Evolutionary conservation across 2,888 invertebrate species (phyloP), one percentile per base, ranked within the genome.

Genomic region (Clepsis dumicolana): DNA sequence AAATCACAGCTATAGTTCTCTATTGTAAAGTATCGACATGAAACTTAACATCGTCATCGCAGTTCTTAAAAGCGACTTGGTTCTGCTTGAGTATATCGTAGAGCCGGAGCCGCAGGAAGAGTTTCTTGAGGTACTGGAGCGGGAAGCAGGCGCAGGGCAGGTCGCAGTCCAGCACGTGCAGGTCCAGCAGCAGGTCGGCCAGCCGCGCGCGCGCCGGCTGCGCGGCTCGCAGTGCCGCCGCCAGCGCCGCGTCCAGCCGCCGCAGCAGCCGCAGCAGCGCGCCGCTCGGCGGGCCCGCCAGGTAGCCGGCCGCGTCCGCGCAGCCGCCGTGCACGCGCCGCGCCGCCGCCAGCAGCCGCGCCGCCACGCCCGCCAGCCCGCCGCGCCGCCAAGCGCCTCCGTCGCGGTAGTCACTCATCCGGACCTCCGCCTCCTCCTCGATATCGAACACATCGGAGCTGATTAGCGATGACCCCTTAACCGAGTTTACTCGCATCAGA

Each of bases 111-210:
- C 66, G 61, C 25, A 66, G 32, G 54, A 54, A 66, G 14, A 66
- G 66, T 32, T 35, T 44, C 48, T 66, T 66, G 10, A 66, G 25
- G 18, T 44, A 48, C n/a, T 66, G 32, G 21, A 66, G 66, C 61
- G 66, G 66, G 48, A 66, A 66, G 54, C 66, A 66, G n/a, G 18
- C 54, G 61, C 66, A 66, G 3, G 66, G 66, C 48, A 48, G n/a
- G 32, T 25, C 48, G 35, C 54, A 48, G 48, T 66, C 64, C 16
- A 69, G 57, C 63, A 66, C 61, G 56, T 69, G 66, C 48, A 71
- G 61, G 38, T 70, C 66, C 24, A 66, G 61, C 10, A 62, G 25
- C 2, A 66, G 48, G 14, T 66, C 66, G 8, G 44, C 18, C n/a
- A 62, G 44, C 1, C 61, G 35, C 1, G 32, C 21, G 12, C 29